Conservation (phyloP, 2,888 invertebrate species). For the Pheosia tremula region DNA sequence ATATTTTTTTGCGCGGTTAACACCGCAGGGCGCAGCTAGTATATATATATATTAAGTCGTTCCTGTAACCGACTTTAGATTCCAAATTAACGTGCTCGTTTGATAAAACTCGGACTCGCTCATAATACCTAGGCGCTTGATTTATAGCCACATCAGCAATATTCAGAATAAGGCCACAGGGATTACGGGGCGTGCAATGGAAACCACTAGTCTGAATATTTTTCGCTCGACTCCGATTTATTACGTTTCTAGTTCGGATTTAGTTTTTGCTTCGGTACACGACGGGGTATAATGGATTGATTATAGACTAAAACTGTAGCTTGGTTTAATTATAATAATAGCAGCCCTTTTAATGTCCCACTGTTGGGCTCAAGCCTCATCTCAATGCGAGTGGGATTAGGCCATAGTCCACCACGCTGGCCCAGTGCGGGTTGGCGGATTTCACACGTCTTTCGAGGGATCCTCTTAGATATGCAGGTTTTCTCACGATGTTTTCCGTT, state of each 20-base stretch:
- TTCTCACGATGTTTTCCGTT: too few relatives aligned
- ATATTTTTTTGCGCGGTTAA: too few relatives aligned
- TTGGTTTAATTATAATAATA: too few relatives aligned
- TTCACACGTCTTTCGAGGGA: too few relatives aligned
- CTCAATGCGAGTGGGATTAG: too few relatives aligned
- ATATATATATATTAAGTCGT: too few relatives aligned
- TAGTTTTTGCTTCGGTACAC: constrained; percentile 32
- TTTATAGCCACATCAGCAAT: constrained; percentile 18
- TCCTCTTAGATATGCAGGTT: too few relatives aligned
- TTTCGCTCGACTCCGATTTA: constrained; percentile 37
- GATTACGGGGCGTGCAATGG: constrained; percentile 34
- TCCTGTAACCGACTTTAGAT: neutral
- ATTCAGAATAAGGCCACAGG: constrained; percentile 26
- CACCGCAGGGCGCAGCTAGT: too few relatives aligned
- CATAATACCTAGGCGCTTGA: constrained; percentile 17
- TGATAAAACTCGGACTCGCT: neutral
- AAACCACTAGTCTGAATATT: constrained; percentile 40
- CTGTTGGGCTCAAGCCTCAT: too few relatives aligned
- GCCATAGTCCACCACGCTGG: too few relatives aligned
- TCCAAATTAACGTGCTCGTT: neutral
- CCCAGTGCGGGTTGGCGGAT: too few relatives aligned
- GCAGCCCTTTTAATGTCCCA: too few relatives aligned
- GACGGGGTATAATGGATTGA: constrained; percentile 28
- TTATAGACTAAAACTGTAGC: constrained; percentile 9
- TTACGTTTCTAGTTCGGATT: constrained; percentile 28